Percentiles rank a stretch among this genome's conserved stretches.
phyloP scores from a whole-genome alignment of 2,113 vertebrate species.

The Zosterops borbonicus region DNA sequence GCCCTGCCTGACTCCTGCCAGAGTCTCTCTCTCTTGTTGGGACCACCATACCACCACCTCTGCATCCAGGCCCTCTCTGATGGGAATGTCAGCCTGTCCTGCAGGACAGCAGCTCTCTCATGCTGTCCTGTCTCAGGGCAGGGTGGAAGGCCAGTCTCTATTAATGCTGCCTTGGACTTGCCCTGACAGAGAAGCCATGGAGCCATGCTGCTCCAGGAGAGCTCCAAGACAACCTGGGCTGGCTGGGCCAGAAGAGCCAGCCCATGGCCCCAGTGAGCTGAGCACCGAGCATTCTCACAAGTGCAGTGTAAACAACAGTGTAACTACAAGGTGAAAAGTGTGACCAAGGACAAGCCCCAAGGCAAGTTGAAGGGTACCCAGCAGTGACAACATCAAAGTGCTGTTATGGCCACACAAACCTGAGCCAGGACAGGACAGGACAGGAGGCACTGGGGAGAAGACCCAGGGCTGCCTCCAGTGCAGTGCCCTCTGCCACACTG shows the following conservation, averaged over 20 bases:
- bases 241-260: background rate
- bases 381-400: background rate
- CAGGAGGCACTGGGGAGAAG: background rate
- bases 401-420: background rate
- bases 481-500: background rate
- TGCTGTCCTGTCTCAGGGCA: background rate
- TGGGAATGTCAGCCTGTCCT: background rate
- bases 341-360: background rate
- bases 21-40: background rate
- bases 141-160: background rate
- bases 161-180: background rate
- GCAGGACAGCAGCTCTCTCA: background rate
- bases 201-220: background rate
- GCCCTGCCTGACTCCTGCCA: background rate
- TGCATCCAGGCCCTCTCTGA: background rate
- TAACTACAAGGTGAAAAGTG: background rate
- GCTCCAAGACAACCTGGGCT: background rate
- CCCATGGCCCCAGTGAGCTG: background rate
- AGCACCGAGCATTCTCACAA: accelerated
- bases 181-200: accelerated
- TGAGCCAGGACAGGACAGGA: background rate
- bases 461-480: background rate
- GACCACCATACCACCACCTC: background rate
- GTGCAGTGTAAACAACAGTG: background rate
- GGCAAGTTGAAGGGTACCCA: background rate